Evolutionary conservation across 1,140 invertebrate species (phyloP), one percentile per base, ranked within the genome.

Genomic region (Tetranychus urticae): DNA sequence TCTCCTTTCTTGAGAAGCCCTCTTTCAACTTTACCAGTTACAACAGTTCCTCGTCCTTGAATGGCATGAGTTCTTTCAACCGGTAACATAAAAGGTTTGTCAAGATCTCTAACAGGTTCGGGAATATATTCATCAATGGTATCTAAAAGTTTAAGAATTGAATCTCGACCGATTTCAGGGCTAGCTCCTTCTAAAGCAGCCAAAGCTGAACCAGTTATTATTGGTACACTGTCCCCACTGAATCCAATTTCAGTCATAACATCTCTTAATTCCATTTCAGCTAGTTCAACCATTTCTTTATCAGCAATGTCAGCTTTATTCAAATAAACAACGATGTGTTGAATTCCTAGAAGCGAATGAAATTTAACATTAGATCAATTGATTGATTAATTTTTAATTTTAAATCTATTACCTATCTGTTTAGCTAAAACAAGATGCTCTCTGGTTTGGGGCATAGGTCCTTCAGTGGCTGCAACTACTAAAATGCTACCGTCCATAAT

Each of bases 401-500:
- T 8, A 56, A 56, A 4, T 34, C 23, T 23, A 1, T 23, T 36
- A 48, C 71, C 69, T 59, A 76, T 74, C 65, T 80, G 96, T 74
- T 96, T 97, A 2, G 94, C 90, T 54, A 99, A 78, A 14, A 97
- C 69, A 66, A 99, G 80, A 80, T 99, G 96, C 70, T 99, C 94
- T 66, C 85, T 79, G 0, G 96, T 98, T 74, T 98, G 96, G 5
- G 96, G 96, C 96, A 99, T 99, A 39, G 87, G 84, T 65, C 96
- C 96, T 73, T 99, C 96, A 54, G 94, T 97, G 2, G 94, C 94
- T 50, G 96, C 94, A 1, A 99, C 92, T 4, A 99, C 96, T 33
- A 99, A 74, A 67, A 99, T 96, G 50, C 91, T 91, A 55, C 93
- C 94, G 74, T 99, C 94, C 93, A 99, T 97, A 73, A 97, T 91